Percentiles rank a stretch among this genome's conserved stretches.
Conservation (phyloP, 2,888 invertebrate genomes). For the Matsumyia berberina region DNA sequence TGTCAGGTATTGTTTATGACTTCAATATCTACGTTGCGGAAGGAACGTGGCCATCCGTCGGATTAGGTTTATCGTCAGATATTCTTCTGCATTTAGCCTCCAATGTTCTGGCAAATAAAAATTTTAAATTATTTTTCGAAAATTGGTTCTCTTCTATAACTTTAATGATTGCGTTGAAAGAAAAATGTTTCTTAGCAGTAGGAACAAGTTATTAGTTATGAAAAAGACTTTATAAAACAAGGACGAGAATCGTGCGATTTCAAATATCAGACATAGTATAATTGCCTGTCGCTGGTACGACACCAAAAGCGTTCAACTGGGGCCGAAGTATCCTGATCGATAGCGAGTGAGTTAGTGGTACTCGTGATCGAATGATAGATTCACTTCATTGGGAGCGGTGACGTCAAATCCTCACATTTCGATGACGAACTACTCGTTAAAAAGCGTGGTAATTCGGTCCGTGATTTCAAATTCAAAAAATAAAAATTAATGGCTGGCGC, state of each 20-base stretch:
- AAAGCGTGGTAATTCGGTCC: too few relatives aligned
- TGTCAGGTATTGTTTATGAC: not conserved
- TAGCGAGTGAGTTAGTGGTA: too few relatives aligned
- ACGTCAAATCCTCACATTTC: too few relatives aligned
- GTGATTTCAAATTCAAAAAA: too few relatives aligned
- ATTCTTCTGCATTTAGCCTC: slow-evolving; percentile 23
- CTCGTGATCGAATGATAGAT: too few relatives aligned
- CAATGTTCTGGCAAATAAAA: slow-evolving; percentile 19
- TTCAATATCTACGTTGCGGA: slow-evolving; percentile 8
- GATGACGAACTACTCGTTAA: too few relatives aligned
- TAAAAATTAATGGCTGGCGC: too few relatives aligned
- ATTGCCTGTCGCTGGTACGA: slow-evolving; percentile 32
- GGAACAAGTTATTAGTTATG: slow-evolving; percentile 58
- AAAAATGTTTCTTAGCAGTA: slow-evolving; percentile 51
- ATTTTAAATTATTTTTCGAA: slow-evolving; percentile 38
- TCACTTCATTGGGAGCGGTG: too few relatives aligned
- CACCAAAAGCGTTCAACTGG: slow-evolving; percentile 25
- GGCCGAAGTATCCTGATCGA: too few relatives aligned
- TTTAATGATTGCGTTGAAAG: slow-evolving; percentile 27
- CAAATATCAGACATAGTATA: slow-evolving; percentile 30
- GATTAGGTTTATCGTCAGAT: slow-evolving; percentile 39
- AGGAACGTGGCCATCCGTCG: slow-evolving; percentile 30
- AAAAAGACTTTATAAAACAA: slow-evolving; percentile 31
- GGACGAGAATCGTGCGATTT: slow-evolving; percentile 33
- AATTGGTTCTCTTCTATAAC: slow-evolving; percentile 31